These are phyloP conservation scores for Eulithis testata DNA, from an alignment of 2,888 invertebrate genomes.

Conservation along the genomic window DNA sequence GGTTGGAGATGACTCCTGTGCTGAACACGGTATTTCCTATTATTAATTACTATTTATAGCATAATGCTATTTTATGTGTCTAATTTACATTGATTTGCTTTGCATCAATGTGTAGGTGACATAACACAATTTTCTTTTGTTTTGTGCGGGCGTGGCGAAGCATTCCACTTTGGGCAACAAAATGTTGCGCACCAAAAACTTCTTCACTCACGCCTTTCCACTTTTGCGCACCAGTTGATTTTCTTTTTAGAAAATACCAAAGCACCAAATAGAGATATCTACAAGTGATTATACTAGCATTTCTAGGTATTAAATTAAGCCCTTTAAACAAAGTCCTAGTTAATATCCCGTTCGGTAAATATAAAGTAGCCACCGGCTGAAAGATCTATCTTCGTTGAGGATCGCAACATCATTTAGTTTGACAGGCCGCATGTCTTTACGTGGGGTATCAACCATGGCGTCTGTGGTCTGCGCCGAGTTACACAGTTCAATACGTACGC, in stretches of 20 bases:
- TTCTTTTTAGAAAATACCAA: too few species aligned
- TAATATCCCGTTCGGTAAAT: slow-evolving; percentile 27
- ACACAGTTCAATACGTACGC: slow-evolving; percentile 19
- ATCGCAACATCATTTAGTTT: slow-evolving; percentile 57
- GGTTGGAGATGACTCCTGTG: slow-evolving; percentile 9
- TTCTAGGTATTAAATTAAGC: slow-evolving; percentile 7
- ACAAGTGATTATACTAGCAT: not conserved
- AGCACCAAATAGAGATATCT: too few species aligned
- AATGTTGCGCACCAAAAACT: too few species aligned
- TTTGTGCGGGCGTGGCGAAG: too few species aligned
- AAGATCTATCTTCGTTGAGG: slow-evolving; percentile 57
- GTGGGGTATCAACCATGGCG: slow-evolving; percentile 42
- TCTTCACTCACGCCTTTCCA: too few species aligned
- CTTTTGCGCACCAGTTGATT: too few species aligned
- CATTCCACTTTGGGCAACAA: too few species aligned
- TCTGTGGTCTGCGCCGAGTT: slow-evolving; percentile 11
- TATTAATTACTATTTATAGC: slow-evolving; percentile 15
- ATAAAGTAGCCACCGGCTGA: slow-evolving; percentile 41
- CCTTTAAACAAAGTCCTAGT: slow-evolving; percentile 22
- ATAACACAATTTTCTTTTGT: too few species aligned
- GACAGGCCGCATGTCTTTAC: slow-evolving; percentile 54
- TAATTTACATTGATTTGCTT: not conserved
- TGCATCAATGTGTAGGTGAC: too few species aligned
- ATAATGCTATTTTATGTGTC: slow-evolving; percentile 1
- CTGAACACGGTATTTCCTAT: slow-evolving; percentile 19